Evolutionary conservation across 2,797 vertebrate genomes (phyloP).

Genomic region (Onychomys torridus): DNA sequence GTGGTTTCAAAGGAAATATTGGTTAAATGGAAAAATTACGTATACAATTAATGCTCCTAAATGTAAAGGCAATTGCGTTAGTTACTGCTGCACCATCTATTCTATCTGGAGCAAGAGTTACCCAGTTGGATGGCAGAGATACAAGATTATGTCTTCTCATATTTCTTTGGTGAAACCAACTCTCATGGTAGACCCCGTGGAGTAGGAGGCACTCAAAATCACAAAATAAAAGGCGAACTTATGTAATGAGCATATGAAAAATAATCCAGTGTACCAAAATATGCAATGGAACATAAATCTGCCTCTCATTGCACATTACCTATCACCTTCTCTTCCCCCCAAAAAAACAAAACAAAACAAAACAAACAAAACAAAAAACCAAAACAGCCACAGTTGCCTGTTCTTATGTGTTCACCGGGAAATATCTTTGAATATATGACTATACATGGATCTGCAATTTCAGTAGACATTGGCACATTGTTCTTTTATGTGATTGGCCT

Average conservation of each 20-base stretch:
- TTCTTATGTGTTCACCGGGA: slow-evolving; percentile 23
- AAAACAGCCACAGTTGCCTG: neutral
- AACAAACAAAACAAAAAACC: too few relatives aligned
- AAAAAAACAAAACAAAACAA: too few relatives aligned
- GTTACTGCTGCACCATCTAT: neutral
- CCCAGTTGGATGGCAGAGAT: neutral
- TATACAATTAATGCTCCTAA: slow-evolving; percentile 15
- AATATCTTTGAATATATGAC: neutral
- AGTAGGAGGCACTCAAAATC: neutral
- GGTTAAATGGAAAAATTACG: slow-evolving; percentile 19
- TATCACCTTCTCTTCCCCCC: neutral
- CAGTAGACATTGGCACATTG: neutral
- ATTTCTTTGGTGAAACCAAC: slow-evolving; percentile 9
- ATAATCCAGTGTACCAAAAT: neutral
- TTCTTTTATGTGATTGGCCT: neutral
- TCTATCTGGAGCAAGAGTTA: neutral
- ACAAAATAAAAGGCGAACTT: slow-evolving; percentile 25
- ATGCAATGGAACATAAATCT: neutral
- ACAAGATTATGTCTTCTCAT: neutral
- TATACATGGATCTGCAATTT: neutral
- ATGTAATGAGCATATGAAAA: neutral
- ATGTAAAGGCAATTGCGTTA: neutral
- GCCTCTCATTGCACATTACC: neutral
- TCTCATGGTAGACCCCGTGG: neutral
- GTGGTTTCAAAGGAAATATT: slow-evolving; percentile 34